Conservation (phyloP, 1,140 invertebrate species). For the Mylabris phalerata region DNA sequence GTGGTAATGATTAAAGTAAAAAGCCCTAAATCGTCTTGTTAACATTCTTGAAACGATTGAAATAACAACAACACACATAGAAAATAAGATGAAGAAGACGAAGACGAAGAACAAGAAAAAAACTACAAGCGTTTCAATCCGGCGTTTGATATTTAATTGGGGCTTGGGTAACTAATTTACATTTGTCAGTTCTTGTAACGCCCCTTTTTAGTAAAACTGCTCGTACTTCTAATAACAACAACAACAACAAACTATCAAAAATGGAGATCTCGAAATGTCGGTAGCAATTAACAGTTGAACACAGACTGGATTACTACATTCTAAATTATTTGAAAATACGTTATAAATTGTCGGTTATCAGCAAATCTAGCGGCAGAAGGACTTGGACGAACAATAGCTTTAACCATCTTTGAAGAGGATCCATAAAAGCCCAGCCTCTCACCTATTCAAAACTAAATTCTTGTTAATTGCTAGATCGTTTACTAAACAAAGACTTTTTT, state of each 20-base stretch:
- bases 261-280: constrained; percentile 9
- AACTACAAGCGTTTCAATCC: not conserved
- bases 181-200: constrained; percentile 18
- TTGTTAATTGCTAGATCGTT: constrained; percentile 10
- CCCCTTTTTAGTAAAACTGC: constrained; percentile 2
- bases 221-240: too few species aligned
- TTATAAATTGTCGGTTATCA: constrained; percentile 26
- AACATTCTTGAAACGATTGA: constrained; percentile 22
- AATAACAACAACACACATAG: constrained; percentile 27
- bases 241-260: not conserved
- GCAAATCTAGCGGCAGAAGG: constrained; percentile 18
- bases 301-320: constrained; percentile 9
- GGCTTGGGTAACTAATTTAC: constrained; percentile 24
- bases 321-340: constrained; percentile 17
- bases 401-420: not conserved
- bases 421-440: too few species aligned
- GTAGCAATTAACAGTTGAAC: constrained; percentile 22
- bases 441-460: not conserved
- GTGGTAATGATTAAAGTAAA: not conserved
- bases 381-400: constrained; percentile 21
- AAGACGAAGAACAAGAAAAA: too few species aligned
- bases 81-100: not conserved
- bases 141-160: constrained; percentile 19
- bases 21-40: constrained; percentile 7
- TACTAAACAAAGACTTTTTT: not conserved